Evolutionary conservation across 1,140 invertebrate genomes (phyloP).

Genomic region (Samia ricini): DNA sequence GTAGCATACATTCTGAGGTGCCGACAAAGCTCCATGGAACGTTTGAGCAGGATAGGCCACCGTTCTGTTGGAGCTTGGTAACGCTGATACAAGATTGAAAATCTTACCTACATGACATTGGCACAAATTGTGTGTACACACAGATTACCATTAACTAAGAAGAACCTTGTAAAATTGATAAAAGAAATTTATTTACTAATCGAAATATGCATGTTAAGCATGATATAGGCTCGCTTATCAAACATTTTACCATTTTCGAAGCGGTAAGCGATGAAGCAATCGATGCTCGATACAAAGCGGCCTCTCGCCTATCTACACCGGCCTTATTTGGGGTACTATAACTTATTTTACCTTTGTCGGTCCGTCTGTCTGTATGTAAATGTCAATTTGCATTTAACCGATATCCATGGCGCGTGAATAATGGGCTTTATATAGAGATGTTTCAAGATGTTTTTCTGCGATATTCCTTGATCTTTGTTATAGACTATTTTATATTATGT

Average conservation of each 20-base stretch:
- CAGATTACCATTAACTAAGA: no score
- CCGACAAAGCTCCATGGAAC: no score
- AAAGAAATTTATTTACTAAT: background rate
- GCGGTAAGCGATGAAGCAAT: background rate
- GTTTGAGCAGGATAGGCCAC: no score
- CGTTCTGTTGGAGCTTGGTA: no score
- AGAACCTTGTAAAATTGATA: background rate
- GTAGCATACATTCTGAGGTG: no score
- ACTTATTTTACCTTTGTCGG: background rate
- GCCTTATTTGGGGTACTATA: background rate
- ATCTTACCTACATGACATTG: no score
- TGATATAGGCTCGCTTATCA: background rate
- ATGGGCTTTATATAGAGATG: background rate
- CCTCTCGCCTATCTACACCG: background rate
- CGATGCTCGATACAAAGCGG: background rate
- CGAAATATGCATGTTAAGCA: background rate
- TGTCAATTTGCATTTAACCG: slow-evolving; percentile 2
- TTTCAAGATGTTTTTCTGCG: background rate
- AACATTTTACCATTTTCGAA: background rate
- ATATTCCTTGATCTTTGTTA: background rate
- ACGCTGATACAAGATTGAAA: no score
- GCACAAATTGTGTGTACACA: no score
- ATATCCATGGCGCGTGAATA: slow-evolving; percentile 1
- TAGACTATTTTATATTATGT: background rate
- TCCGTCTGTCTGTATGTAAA: background rate